phyloP scores from a whole-genome alignment of 2,888 invertebrate genomes.

The Drosophila borealis region DNA sequence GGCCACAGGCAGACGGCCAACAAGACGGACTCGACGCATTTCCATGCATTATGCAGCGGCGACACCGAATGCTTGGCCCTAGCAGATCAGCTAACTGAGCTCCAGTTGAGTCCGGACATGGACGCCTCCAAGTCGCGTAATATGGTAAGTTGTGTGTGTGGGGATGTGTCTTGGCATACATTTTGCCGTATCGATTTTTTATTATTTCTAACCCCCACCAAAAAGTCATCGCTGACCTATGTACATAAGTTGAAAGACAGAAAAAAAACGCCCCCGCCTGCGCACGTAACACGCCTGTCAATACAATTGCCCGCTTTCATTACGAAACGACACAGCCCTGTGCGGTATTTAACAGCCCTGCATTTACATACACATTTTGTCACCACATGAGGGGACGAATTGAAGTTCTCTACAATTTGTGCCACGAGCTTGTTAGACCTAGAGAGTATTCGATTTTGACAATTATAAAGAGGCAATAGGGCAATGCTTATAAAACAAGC shows the following conservation, averaged over 20 bases:
- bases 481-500: too few species aligned
- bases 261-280: slow-evolving; percentile 25
- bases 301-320: slow-evolving; percentile 24
- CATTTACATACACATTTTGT: slow-evolving; percentile 6
- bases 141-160: slow-evolving; percentile 61
- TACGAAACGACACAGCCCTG: slow-evolving; percentile 30
- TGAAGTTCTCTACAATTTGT: slow-evolving; percentile 4
- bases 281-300: slow-evolving; percentile 31
- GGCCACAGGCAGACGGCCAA: slow-evolving; percentile 46
- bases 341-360: slow-evolving; percentile 28
- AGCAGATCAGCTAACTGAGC: slow-evolving; percentile 33
- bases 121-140: slow-evolving; percentile 63
- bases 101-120: slow-evolving; percentile 39
- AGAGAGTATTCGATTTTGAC: too few species aligned
- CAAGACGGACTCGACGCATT: slow-evolving; percentile 33
- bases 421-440: too few species aligned
- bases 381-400: not conserved
- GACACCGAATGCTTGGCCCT: slow-evolving; percentile 33
- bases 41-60: slow-evolving; percentile 59
- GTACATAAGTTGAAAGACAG: slow-evolving; percentile 41
- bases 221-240: slow-evolving; percentile 57
- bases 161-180: slow-evolving; percentile 35
- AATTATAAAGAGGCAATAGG: too few species aligned
- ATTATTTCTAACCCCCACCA: slow-evolving; percentile 3
- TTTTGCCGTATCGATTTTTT: slow-evolving; percentile 54